Evolutionary conservation across 2,113 vertebrate genomes (phyloP).

Genomic region (Colaptes auratus): DNA sequence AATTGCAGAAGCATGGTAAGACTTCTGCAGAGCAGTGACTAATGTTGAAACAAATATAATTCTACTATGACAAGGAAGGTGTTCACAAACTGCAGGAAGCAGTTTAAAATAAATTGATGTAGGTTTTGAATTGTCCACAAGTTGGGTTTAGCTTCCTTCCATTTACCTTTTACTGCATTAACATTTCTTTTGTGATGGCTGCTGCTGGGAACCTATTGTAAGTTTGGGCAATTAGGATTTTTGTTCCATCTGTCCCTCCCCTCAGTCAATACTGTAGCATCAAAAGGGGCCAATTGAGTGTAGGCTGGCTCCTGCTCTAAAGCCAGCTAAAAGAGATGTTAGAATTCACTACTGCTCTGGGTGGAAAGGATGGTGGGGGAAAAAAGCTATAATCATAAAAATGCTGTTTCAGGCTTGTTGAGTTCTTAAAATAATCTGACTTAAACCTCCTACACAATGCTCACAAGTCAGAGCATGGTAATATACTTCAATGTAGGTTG

Average conservation of each 20-base stretch:
- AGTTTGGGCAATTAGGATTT: conserved; percentile 81
- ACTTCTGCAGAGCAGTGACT: conserved; percentile 42
- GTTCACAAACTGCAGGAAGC: conserved; percentile 64
- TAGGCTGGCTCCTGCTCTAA: conserved; percentile 64
- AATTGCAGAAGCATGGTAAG: conserved; percentile 30
- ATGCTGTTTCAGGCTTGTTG: conserved; percentile 70
- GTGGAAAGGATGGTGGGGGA: conserved; percentile 46
- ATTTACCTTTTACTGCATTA: conserved; percentile 79
- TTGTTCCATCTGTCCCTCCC: conserved; percentile 78
- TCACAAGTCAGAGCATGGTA: conserved; percentile 63
- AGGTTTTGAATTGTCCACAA: conserved; percentile 70
- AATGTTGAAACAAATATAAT: conserved; percentile 64
- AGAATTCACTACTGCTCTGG: conserved; percentile 67
- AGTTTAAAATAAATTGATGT: conserved; percentile 58
- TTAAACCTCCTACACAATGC: conserved; percentile 71
- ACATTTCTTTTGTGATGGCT: conserved; percentile 80
- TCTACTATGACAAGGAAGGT: conserved; percentile 58
- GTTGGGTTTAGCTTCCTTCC: conserved; percentile 74
- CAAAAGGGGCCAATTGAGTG: conserved; percentile 76
- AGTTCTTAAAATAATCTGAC: conserved; percentile 78
- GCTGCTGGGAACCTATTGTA: conserved; percentile 80
- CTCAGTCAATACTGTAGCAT: conserved; percentile 76
- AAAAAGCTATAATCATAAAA: conserved; percentile 68
- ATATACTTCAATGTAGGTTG: conserved; percentile 63
- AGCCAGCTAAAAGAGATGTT: conserved; percentile 73